Conservation (phyloP, 2,113 vertebrate genomes). For the Lasiurus borealis region DNA sequence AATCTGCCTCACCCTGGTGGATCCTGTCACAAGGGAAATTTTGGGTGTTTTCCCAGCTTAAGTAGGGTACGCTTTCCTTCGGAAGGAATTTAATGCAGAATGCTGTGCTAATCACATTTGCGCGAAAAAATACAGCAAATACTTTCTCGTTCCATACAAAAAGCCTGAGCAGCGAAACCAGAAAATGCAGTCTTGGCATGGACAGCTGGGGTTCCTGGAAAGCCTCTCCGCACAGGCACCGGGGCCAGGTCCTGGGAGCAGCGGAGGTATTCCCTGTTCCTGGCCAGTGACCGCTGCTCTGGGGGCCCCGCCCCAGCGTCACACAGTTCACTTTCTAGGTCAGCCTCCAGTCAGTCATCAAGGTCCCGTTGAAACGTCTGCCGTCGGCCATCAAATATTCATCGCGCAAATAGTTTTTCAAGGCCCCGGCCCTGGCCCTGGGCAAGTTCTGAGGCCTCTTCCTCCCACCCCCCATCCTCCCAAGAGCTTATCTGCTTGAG, state of each 20-base stretch:
- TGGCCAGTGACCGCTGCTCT: background rate
- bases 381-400: background rate
- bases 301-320: background rate
- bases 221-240: background rate
- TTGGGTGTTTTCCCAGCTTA: slow-evolving; percentile 27
- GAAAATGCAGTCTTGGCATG: slow-evolving; percentile 56
- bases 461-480: background rate
- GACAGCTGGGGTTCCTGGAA: slow-evolving; percentile 49
- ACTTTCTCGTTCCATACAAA: slow-evolving; percentile 51
- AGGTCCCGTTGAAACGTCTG: slow-evolving; percentile 39
- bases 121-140: background rate
- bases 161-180: background rate
- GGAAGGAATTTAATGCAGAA: slow-evolving; percentile 1
- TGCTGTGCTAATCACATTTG: slow-evolving; percentile 45
- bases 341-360: background rate
- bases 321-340: background rate
- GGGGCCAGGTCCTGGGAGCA: background rate
- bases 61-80: background rate
- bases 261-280: background rate
- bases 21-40: background rate
- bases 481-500: background rate
- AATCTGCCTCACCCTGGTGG: background rate
- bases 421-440: background rate
- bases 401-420: background rate
- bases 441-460: background rate